Base-by-base conservation (phyloP, 2,888 invertebrate species). In the Eupithecia pulchellata region DNA sequence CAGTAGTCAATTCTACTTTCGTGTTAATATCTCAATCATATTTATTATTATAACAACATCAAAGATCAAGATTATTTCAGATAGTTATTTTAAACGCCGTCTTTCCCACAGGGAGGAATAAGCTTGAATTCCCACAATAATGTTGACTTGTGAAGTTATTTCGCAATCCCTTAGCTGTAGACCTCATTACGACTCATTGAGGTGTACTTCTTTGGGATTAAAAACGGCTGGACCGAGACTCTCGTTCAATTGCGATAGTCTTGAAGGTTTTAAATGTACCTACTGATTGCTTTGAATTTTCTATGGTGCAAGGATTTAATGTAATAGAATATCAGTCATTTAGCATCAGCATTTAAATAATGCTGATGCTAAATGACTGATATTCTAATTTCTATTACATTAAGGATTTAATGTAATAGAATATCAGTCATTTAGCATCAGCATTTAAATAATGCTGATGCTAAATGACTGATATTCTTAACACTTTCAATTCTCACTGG, bases 161-260 rank as follows among this genome's bases (percentile, higher is more conserved):
- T 67, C 25, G 39, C 36, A 67, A 47, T 66, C 47, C 36, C 61
- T 6, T 20, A 32, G 57, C 25, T 2, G 39, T 14, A 47, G 34
- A 17, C 29, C 69, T 73, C 72, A 73, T 66, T 67, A 66, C 47
- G 55, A 27, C 60, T 64, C 60, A 71, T 64, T 64, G 68, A 71
- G 52, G 71, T 52, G 64, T 52, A 14, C 58, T 32, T 27, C 52
- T 39, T 27, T 47, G 71, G 64, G 55, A 71, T 68, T 68, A 64
- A 30, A 68, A 64, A 67, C 30, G 64, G 64, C 67, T 52, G 30
- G 20, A 61, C 34, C 61, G 29, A 27, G 29, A 29, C 57, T 2
- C 2, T 29, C 17, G 57, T 29, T 52, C 20, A 13, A 52, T 52
- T 52, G 13, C 25, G 20, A n/a, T n/a, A 32, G 32, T 20, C 30